phyloP scores from a whole-genome alignment of 2,888 invertebrate genomes.

The Torymus aiolomorphi region DNA sequence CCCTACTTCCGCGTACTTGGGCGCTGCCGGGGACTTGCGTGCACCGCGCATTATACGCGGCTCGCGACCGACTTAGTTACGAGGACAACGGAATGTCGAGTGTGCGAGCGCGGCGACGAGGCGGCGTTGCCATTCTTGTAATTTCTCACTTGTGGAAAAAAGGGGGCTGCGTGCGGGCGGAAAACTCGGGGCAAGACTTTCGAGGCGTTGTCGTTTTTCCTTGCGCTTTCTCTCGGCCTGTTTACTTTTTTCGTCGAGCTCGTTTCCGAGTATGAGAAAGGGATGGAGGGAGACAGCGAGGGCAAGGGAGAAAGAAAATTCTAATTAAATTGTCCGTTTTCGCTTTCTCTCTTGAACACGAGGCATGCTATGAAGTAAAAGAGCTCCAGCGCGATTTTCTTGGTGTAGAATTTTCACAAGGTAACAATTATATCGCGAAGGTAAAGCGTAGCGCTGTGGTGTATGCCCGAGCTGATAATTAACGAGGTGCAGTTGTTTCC shows the following conservation, averaged over 20 bases:
- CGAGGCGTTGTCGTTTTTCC: background rate
- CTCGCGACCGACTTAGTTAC: constrained; percentile 53
- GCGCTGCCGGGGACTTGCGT: constrained; percentile 7
- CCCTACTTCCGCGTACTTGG: constrained; percentile 55
- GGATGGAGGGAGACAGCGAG: background rate
- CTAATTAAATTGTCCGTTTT: constrained; percentile 46
- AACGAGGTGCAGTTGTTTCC: constrained; percentile 35
- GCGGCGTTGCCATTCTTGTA: constrained; percentile 48
- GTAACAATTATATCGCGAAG: constrained; percentile 47
- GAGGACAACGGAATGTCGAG: constrained; percentile 58
- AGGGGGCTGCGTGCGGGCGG: background rate
- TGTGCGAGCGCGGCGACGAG: constrained; percentile 8
- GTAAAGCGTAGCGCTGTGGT: background rate
- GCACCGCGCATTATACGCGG: constrained; percentile 12
- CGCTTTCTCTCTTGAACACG: background rate
- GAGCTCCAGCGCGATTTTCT: constrained; percentile 15
- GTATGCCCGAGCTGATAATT: constrained; percentile 34
- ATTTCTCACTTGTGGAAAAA: constrained; percentile 43
- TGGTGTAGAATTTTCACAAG: constrained; percentile 24
- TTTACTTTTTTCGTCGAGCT: constrained; percentile 5
- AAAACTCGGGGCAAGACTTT: constrained; percentile 21
- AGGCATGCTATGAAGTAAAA: background rate
- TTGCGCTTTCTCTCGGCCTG: background rate
- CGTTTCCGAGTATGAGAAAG: background rate
- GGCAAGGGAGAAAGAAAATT: constrained; percentile 13